Conservation (phyloP, 2,113 vertebrate species). For the Oplegnathus fasciatus region DNA sequence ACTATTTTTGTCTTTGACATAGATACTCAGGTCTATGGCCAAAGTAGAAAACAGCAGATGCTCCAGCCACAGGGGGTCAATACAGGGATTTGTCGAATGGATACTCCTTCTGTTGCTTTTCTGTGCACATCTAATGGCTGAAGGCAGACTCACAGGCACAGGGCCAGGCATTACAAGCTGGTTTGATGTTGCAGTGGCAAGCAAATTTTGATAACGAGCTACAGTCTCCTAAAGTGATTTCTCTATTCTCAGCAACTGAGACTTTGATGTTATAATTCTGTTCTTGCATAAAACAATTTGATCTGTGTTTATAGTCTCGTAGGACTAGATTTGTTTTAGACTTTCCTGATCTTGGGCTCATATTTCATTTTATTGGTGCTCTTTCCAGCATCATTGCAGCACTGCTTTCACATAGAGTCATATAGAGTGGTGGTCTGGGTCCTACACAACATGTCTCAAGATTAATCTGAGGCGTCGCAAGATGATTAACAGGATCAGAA, state of each 20-base stretch:
- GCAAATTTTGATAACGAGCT: conserved; percentile 36
- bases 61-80: conserved; percentile 76
- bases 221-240: background rate
- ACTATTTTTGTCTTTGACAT: conserved; percentile 84
- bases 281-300: background rate
- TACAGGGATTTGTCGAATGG: conserved; percentile 83
- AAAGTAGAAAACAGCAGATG: conserved; percentile 86
- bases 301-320: background rate
- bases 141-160: conserved; percentile 68
- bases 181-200: conserved; percentile 65
- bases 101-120: conserved; percentile 82
- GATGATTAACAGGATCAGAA: too few species aligned
- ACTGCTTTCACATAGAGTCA: background rate
- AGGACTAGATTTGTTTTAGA: background rate
- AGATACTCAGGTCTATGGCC: conserved; percentile 78
- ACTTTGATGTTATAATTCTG: conserved; percentile 25
- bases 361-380: background rate
- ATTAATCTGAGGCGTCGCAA: too few species aligned
- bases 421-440: background rate
- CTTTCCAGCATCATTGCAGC: background rate
- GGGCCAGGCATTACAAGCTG: conserved; percentile 66
- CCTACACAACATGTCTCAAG: too few species aligned
- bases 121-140: conserved; percentile 78
- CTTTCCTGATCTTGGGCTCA: background rate
- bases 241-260: conserved; percentile 13